Evolutionary conservation across 53 echinoderm and acorn worm species (phyloP), one percentile per base, ranked within the genome.

Genomic region (Holothuria leucospilota): DNA sequence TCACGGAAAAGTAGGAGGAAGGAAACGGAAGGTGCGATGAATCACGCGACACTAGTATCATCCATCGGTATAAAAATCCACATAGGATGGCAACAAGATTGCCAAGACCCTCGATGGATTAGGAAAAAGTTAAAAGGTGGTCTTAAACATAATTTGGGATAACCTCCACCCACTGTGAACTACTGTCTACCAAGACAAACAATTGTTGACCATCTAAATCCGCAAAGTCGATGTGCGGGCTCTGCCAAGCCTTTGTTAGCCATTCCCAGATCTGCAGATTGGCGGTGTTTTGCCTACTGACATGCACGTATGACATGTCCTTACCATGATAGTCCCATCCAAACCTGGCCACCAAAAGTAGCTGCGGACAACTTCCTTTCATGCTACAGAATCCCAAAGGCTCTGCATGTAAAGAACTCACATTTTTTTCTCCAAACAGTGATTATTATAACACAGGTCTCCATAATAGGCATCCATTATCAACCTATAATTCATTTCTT

Each of bases 191-290:
- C n/a, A n/a, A n/a, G n/a, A n/a, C n/a, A n/a, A n/a, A n/a, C 27
- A 88, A 82, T 8, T 82, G 69, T 59, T 82, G 83, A 24, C 63
- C 51, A 41, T 89, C 82, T 29, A 87, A 40, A 40, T 69, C 78
- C 16, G 87, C 91, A 84, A 67, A 83, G 59, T 91, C 85, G 11
- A 88, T 79, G 46, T 92, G 85, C 28, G 88, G 51, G 8, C 88
- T 26, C 62, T 68, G 85, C 92, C 92, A 92, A 8, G 67, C 67
- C 25, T 69, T 68, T 6, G 16, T 73, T 13, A 75, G 83, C 84
- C 87, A 91, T 25, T 66, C 41, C 85, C 85, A 90, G 24, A 82
- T 81, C 42, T 86, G 81, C 0, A 90, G 20, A 49, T 9, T 62
- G 86, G 81, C 8, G 86, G 86, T 51, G 53, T 21, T 29, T 68